Conservation (phyloP, 2,113 vertebrate genomes). For the Trogon melanurus region DNA sequence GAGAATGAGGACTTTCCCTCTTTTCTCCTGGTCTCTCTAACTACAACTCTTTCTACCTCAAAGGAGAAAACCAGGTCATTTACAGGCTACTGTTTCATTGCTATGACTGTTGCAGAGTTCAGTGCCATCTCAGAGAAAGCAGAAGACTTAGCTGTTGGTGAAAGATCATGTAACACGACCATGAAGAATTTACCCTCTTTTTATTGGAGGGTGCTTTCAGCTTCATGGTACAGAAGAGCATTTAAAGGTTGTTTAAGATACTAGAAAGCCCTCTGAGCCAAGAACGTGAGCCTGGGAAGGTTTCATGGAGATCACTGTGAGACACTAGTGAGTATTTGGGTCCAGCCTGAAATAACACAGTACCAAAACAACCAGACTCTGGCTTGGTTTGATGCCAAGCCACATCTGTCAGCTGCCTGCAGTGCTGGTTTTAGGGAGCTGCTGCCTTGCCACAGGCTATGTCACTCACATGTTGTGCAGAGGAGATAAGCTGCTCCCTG, state of each 20-base stretch:
- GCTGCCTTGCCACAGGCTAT: neutral
- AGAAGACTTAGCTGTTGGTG: neutral
- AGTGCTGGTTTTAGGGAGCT: neutral
- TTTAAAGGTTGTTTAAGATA: neutral
- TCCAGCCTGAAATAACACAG: neutral
- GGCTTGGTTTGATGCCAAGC: neutral
- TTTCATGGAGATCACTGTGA: neutral
- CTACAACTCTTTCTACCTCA: neutral
- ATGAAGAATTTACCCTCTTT: neutral
- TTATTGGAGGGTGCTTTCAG: neutral
- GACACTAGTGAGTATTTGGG: neutral
- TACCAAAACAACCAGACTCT: neutral
- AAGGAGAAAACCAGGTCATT: neutral
- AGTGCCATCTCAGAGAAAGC: neutral
- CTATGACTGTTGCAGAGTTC: neutral
- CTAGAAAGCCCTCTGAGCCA: neutral
- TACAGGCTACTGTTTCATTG: neutral
- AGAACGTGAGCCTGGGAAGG: neutral
- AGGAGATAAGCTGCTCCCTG: neutral
- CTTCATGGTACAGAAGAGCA: neutral
- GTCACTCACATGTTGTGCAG: fast-evolving
- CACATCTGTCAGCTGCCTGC: neutral
- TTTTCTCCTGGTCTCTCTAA: neutral
- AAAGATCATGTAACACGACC: neutral
- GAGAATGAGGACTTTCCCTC: neutral